Percentiles rank a stretch among this genome's conserved stretches.
Evolutionary conservation across 37 sponge, comb jelly and placozoan species (phyloP).

Genomic region (Ianthella basta): DNA sequence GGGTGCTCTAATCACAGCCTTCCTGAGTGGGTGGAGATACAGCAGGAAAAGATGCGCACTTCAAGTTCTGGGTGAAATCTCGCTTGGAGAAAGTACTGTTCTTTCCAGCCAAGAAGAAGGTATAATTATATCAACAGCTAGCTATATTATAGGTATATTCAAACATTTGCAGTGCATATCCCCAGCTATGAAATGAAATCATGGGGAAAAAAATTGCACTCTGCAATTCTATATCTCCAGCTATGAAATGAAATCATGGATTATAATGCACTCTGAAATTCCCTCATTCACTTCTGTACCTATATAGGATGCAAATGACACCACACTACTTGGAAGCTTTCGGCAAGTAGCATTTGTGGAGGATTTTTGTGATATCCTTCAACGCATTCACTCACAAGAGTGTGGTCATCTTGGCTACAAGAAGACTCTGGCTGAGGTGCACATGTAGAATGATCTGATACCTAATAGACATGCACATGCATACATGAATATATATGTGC

Average conservation of each 20-base stretch:
- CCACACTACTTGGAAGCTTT: conserved; percentile 20
- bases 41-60: conserved; percentile 9
- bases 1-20: background rate
- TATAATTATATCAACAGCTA: background rate
- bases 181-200: background rate
- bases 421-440: conserved; percentile 32
- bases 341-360: conserved; percentile 8
- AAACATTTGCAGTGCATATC: background rate
- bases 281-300: background rate
- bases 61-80: conserved; percentile 17
- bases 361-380: conserved; percentile 9
- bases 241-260: background rate
- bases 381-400: background rate
- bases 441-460: background rate
- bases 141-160: too few relatives aligned
- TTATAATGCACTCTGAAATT: background rate
- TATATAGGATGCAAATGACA: conserved; percentile 20
- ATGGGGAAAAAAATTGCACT: background rate
- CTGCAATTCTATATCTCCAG: background rate
- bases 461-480: background rate
- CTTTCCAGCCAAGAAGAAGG: conserved; percentile 18
- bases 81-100: background rate
- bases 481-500: conserved; percentile 3
- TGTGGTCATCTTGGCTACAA: conserved; percentile 9
- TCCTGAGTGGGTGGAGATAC: background rate